These are phyloP conservation scores for Torymus texanus DNA, from an alignment of 2,888 invertebrate species.

Conservation along the genomic window DNA sequence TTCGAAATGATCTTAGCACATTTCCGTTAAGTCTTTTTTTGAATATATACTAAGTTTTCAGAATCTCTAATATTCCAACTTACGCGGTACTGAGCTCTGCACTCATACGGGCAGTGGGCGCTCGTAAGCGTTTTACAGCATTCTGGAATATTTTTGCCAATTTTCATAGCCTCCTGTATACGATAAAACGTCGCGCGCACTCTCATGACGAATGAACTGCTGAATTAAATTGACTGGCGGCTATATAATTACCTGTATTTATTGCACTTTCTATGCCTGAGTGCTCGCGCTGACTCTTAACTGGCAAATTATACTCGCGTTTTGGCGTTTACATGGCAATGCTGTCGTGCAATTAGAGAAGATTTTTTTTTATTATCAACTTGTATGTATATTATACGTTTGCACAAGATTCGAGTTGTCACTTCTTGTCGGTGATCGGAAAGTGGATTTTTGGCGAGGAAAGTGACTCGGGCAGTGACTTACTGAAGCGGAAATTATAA, in stretches of 20 bases:
- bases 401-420: constrained; percentile 16
- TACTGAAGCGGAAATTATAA: constrained; percentile 19
- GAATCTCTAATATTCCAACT: too few relatives aligned
- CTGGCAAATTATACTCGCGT: constrained; percentile 5
- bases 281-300: neutral
- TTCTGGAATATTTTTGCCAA: too few relatives aligned
- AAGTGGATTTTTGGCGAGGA: neutral
- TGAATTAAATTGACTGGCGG: constrained; percentile 34
- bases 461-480: too few relatives aligned
- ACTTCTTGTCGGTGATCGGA: constrained; percentile 16
- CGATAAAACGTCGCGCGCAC: neutral
- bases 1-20: too few relatives aligned
- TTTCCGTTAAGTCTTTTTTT: too few relatives aligned
- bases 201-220: constrained; percentile 22
- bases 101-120: too few relatives aligned
- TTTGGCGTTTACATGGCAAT: constrained; percentile 8
- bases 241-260: constrained; percentile 21
- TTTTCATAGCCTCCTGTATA: too few relatives aligned
- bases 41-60: too few relatives aligned
- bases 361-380: neutral
- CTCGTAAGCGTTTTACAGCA: too few relatives aligned
- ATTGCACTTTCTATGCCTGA: constrained; percentile 16
- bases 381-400: neutral
- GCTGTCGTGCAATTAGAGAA: constrained; percentile 21
- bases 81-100: too few relatives aligned